A percentile compares a stretch with the other conserved stretches of the same genome.
These are phyloP conservation scores for Leucoraja ocellata DNA, from an alignment of 2,797 vertebrate genomes.

Conservation along the genomic window DNA sequence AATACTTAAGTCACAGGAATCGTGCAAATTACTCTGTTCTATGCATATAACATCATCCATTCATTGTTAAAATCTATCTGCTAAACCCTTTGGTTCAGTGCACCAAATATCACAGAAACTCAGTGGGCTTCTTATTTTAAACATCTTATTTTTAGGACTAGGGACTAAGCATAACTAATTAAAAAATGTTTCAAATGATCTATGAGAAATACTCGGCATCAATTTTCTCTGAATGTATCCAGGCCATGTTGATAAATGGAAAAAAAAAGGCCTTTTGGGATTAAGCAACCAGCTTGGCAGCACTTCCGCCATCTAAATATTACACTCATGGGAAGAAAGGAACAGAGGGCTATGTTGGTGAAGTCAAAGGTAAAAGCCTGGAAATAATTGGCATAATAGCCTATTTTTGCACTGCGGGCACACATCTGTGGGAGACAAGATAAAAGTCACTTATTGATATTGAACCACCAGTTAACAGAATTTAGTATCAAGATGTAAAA, in stretches of 20 bases:
- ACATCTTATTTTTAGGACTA: not conserved
- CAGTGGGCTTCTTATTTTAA: not conserved
- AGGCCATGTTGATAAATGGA: not conserved
- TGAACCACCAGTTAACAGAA: no score
- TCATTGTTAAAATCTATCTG: not conserved
- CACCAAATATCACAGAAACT: not conserved
- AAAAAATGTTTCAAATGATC: not conserved
- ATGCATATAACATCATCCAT: not conserved
- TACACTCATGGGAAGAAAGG: not conserved
- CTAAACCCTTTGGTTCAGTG: not conserved
- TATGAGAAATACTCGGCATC: not conserved
- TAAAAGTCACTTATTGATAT: no score
- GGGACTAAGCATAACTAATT: not conserved
- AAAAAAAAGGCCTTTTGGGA: not conserved
- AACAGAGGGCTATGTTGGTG: not conserved
- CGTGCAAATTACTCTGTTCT: not conserved
- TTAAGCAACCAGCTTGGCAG: no score
- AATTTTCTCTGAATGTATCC: not conserved
- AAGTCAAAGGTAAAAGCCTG: not conserved
- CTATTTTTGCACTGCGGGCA: not conserved
- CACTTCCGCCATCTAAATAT: no score
- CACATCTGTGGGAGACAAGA: no score
- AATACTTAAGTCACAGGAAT: not conserved
- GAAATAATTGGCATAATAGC: not conserved
- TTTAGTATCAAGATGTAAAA: no score